A percentile compares a stretch with the other conserved stretches of the same genome.
Evolutionary conservation across 2,113 vertebrate genomes (phyloP).

Genomic region (Herpetotheres cachinnans): DNA sequence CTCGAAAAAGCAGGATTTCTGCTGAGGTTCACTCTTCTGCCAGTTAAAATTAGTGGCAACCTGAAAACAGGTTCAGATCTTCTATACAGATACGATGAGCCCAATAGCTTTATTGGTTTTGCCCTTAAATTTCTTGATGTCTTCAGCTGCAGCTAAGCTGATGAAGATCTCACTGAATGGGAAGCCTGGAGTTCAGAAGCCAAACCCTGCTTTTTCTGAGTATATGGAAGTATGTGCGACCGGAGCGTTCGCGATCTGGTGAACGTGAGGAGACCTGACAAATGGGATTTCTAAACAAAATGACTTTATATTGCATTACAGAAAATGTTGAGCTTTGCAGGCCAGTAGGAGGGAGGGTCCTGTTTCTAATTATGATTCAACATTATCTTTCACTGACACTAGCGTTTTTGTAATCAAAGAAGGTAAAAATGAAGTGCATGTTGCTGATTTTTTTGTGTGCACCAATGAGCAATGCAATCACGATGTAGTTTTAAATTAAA

Average conservation of each 20-base stretch:
- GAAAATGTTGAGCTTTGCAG: not conserved
- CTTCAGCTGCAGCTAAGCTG: not conserved
- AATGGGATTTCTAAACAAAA: not conserved
- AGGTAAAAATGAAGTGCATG: conserved; percentile 19
- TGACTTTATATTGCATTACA: not conserved
- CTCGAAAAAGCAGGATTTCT: not conserved
- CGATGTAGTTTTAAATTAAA: conserved; percentile 34
- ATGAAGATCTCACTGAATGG: not conserved
- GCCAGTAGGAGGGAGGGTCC: not conserved
- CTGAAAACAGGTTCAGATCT: not conserved
- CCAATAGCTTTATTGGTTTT: not conserved
- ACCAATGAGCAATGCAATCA: conserved; percentile 3
- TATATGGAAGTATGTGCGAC: not conserved
- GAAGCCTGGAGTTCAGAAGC: not conserved
- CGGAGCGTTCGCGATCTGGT: not conserved
- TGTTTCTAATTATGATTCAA: conserved; percentile 30
- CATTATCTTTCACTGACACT: conserved; percentile 26
- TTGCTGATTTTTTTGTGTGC: not conserved
- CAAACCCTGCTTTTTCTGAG: not conserved
- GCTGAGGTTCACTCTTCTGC: not conserved
- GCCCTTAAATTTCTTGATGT: not conserved
- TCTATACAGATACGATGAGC: not conserved
- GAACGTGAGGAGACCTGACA: not conserved
- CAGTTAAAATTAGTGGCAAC: not conserved
- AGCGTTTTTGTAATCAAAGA: conserved; percentile 39